These are phyloP conservation scores for Hydriomena furcata DNA, from an alignment of 2,888 invertebrate genomes.

Conservation along the genomic window DNA sequence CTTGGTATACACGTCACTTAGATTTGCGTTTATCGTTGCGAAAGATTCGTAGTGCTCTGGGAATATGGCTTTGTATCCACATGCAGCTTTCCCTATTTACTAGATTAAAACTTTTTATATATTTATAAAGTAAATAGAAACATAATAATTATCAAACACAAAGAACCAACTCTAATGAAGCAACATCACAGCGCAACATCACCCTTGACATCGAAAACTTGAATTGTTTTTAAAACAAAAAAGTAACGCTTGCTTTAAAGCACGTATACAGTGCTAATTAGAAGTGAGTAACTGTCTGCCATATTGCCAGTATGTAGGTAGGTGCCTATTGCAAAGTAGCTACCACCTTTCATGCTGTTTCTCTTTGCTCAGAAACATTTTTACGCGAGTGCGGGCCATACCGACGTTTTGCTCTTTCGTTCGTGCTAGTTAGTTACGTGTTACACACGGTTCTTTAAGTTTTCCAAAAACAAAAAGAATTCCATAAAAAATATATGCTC, in stretches of 20 bases:
- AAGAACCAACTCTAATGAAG: constrained; percentile 11
- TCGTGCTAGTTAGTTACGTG: constrained; percentile 42
- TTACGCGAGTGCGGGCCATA: constrained; percentile 49
- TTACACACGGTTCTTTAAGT: constrained; percentile 30
- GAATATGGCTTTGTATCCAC: no score
- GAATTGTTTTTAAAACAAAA: constrained; percentile 30
- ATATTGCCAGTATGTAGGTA: constrained; percentile 27
- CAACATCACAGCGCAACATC: constrained; percentile 18
- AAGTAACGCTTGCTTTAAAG: constrained; percentile 37
- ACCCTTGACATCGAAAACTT: constrained; percentile 22
- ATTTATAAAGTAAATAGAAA: neutral
- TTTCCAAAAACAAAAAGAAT: no score
- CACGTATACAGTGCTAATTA: constrained; percentile 57
- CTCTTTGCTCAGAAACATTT: constrained; percentile 54
- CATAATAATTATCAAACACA: constrained; percentile 15
- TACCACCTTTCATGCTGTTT: constrained; percentile 49
- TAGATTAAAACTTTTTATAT: no score
- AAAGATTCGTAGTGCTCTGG: no score
- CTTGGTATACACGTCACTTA: neutral
- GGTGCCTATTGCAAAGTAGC: constrained; percentile 48
- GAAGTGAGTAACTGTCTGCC: constrained; percentile 45
- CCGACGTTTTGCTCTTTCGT: constrained; percentile 47
- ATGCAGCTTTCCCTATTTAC: no score
- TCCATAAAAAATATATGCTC: no score
- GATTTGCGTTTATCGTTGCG: neutral